phyloP scores from a whole-genome alignment of 1,140 invertebrate species.

The Drosophila repleta region DNA sequence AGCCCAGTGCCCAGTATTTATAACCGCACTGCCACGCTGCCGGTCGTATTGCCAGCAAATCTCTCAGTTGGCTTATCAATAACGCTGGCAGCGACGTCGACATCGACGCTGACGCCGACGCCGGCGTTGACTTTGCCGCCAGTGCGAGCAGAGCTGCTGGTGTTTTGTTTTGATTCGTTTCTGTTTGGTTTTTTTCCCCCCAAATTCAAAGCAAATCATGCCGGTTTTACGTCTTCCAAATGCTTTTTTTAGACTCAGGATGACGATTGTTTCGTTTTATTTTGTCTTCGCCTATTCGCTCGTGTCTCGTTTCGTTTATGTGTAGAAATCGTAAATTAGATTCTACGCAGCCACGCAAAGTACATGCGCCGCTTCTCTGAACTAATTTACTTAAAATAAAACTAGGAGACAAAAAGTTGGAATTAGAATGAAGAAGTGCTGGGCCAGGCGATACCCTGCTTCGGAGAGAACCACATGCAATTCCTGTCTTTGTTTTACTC shows the following conservation, averaged over 20 bases:
- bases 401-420: no score
- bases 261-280: background rate
- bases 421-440: no score
- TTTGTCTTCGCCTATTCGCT: background rate
- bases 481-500: no score
- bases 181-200: conserved; percentile 27
- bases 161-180: conserved; percentile 8
- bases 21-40: conserved; percentile 38
- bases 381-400: no score
- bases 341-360: no score
- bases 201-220: conserved; percentile 11
- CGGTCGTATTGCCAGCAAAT: conserved; percentile 31
- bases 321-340: no score
- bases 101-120: background rate
- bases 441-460: no score
- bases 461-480: no score
- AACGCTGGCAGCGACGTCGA: background rate
- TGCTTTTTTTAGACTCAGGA: conserved; percentile 26
- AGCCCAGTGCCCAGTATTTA: conserved; percentile 51
- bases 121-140: background rate
- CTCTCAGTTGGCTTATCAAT: conserved; percentile 21
- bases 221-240: conserved; percentile 38
- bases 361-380: no score
- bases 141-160: background rate
- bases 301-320: no score